Percentiles rank a stretch among this genome's conserved stretches.
Conservation (phyloP, 2,797 vertebrate genomes). For the Natrix natrix region DNA sequence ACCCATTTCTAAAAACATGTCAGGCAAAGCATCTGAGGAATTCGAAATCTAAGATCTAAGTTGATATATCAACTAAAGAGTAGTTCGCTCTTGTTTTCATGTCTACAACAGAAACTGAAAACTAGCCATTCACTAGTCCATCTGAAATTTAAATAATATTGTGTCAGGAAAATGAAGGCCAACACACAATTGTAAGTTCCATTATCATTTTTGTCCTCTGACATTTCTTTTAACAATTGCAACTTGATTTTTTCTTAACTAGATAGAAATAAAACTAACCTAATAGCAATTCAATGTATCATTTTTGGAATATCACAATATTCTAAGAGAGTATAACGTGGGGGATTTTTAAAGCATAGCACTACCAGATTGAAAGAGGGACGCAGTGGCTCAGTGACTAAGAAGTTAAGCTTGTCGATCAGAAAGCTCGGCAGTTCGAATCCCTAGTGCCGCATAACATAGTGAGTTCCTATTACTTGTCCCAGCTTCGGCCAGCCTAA, state of each 20-base stretch:
- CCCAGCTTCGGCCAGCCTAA: no score
- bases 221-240: background rate
- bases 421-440: no score
- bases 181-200: background rate
- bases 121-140: background rate
- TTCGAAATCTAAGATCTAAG: constrained; percentile 2
- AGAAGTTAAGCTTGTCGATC: no score
- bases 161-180: background rate
- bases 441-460: no score
- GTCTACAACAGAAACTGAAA: background rate
- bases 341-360: background rate
- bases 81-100: background rate
- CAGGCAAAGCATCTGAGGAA: background rate
- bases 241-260: background rate
- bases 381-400: no score
- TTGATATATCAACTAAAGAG: background rate
- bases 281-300: no score
- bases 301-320: background rate
- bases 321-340: background rate
- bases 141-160: background rate
- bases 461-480: no score
- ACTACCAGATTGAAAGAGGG: background rate
- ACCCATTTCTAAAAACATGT: background rate
- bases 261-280: background rate
- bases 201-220: background rate